Percentiles rank a stretch among this genome's conserved stretches.
These are phyloP conservation scores for Temnothorax longispinosus DNA, from an alignment of 1,140 invertebrate genomes.

Conservation along the genomic window DNA sequence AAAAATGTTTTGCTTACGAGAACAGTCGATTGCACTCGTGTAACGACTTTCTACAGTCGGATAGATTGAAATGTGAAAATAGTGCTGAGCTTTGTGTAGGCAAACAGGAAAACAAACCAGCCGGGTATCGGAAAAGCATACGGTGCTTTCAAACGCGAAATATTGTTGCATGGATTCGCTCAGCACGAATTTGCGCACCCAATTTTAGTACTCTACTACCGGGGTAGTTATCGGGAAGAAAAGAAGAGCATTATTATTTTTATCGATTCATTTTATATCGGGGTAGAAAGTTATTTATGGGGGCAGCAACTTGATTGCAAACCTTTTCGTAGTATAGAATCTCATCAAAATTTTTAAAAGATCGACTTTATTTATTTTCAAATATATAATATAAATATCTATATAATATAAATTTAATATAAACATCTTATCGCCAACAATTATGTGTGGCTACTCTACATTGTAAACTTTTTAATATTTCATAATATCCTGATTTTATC, in stretches of 20 bases:
- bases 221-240: conserved; percentile 27
- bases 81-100: conserved; percentile 55
- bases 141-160: conserved; percentile 56
- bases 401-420: not conserved
- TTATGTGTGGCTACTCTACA: not conserved
- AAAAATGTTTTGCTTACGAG: conserved; percentile 58
- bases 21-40: conserved; percentile 54
- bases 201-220: conserved; percentile 41
- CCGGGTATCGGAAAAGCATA: conserved; percentile 56
- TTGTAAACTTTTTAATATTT: not conserved
- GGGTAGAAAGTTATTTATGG: not conserved
- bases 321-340: not conserved
- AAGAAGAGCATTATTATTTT: conserved; percentile 34
- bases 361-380: not conserved
- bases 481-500: not conserved
- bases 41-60: conserved; percentile 56
- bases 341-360: not conserved
- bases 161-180: conserved; percentile 53
- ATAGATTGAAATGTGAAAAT: conserved; percentile 63
- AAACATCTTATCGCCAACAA: not conserved
- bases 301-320: not conserved
- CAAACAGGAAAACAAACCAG: conserved; percentile 61
- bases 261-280: conserved; percentile 30
- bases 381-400: not conserved
- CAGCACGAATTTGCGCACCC: conserved; percentile 44